A percentile compares a stretch with the other conserved stretches of the same genome.
phyloP scores from a whole-genome alignment of 2,888 invertebrate species.

The Halocaridina rubra region DNA sequence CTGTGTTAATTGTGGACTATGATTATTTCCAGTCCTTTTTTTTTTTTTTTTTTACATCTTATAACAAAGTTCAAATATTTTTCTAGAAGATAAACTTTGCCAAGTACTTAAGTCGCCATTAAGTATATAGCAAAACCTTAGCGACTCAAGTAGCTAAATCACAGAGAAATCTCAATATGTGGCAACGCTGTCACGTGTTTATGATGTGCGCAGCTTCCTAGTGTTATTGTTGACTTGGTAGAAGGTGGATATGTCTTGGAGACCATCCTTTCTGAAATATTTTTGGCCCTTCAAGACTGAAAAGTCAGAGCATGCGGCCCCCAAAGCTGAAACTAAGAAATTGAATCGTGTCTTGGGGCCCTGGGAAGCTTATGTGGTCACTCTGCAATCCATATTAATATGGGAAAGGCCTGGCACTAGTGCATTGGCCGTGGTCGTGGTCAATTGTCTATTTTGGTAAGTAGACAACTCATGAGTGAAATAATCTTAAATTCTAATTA shows the following conservation, averaged over 20 bases:
- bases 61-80: too few species aligned
- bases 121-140: too few species aligned
- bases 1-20: too few species aligned
- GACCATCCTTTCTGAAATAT: conserved; percentile 25
- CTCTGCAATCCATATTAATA: conserved; percentile 57
- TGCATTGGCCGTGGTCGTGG: conserved; percentile 39
- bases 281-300: conserved; percentile 51
- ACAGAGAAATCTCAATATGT: too few species aligned
- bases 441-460: conserved; percentile 60
- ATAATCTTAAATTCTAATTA: too few species aligned
- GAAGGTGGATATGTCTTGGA: conserved; percentile 18
- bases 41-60: too few species aligned
- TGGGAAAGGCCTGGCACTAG: conserved; percentile 59
- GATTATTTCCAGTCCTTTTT: too few species aligned
- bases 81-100: too few species aligned
- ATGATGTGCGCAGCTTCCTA: conserved; percentile 20
- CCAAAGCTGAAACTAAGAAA: conserved; percentile 41
- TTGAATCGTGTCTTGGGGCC: conserved; percentile 48
- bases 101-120: too few species aligned
- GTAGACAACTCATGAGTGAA: not conserved
- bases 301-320: conserved; percentile 7
- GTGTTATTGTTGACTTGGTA: not conserved
- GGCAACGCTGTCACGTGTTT: too few species aligned
- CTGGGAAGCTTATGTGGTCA: conserved; percentile 60
- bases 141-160: too few species aligned